Percentiles rank a stretch among this genome's conserved stretches.
phyloP scores from a whole-genome alignment of 1,140 invertebrate species.

The Monochamus saltuarius region DNA sequence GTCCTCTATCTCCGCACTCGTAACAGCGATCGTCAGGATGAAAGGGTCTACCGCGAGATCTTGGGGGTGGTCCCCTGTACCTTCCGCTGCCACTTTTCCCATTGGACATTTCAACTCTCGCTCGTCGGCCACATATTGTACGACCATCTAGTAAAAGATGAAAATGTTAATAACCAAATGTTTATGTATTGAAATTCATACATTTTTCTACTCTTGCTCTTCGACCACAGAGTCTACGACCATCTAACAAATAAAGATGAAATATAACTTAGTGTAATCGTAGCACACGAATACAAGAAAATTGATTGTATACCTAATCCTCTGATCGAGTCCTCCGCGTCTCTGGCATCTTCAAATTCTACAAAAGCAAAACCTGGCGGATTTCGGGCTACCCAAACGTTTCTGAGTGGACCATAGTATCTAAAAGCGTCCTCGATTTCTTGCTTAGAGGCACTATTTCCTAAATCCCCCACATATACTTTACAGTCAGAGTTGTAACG shows the following conservation, averaged over 20 bases:
- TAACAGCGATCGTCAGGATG: conserved; percentile 87
- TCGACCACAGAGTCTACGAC: conserved; percentile 15
- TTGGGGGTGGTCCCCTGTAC: conserved; percentile 52
- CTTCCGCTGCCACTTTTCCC: conserved; percentile 73
- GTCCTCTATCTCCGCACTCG: conserved; percentile 87
- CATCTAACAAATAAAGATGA: conserved; percentile 21
- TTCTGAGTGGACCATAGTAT: conserved; percentile 90
- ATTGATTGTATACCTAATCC: conserved; percentile 62
- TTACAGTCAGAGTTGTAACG: conserved; percentile 87
- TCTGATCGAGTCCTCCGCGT: conserved; percentile 90
- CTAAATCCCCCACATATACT: conserved; percentile 95
- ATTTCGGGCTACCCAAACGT: conserved; percentile 94
- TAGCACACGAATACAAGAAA: conserved; percentile 7
- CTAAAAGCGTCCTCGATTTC: conserved; percentile 92
- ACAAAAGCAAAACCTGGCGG: conserved; percentile 94
- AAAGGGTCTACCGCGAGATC: conserved; percentile 65
- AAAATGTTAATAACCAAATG: conserved; percentile 19
- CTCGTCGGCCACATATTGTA: conserved; percentile 82
- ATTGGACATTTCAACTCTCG: conserved; percentile 91
- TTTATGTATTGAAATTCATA: conserved; percentile 12
- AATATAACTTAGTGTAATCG: conserved; percentile 6
- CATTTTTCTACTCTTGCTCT: conserved; percentile 19
- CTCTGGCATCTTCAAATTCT: conserved; percentile 87
- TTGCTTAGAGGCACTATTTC: conserved; percentile 82
- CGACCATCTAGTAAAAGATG: conserved; percentile 61